phyloP scores from a whole-genome alignment of 2,888 invertebrate species.

The Synergus gifuensis region DNA sequence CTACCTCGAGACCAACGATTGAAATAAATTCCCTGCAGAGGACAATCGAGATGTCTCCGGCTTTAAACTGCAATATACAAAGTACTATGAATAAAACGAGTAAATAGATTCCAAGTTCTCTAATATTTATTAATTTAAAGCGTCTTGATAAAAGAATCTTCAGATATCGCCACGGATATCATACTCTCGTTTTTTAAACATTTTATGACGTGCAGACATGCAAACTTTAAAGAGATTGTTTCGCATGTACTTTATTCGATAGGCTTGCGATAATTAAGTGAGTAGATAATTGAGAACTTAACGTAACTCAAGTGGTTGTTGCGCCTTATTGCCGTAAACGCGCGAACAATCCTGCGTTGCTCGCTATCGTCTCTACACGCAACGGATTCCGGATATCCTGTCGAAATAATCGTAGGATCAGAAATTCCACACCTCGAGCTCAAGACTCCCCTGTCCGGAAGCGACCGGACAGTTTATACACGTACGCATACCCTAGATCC shows the following conservation, averaged over 20 bases:
- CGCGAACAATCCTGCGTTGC: conserved; percentile 39
- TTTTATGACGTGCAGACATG: conserved; percentile 13
- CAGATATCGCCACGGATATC: too few relatives aligned
- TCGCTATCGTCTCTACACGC: conserved; percentile 60
- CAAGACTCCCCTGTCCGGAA: conserved; percentile 57
- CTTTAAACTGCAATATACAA: background rate
- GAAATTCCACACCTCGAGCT: conserved; percentile 56
- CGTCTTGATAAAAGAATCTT: too few relatives aligned
- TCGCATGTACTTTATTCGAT: conserved; percentile 36
- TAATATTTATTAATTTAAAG: too few relatives aligned
- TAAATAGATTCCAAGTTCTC: too few relatives aligned
- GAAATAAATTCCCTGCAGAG: conserved; percentile 25
- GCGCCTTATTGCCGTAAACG: conserved; percentile 42
- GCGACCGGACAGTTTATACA: conserved; percentile 46
- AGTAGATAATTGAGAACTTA: conserved; percentile 49
- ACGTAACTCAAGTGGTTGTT: conserved; percentile 49
- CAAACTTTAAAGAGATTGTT: conserved; percentile 5
- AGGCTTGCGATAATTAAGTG: conserved; percentile 50
- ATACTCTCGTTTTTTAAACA: background rate
- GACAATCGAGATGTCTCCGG: conserved; percentile 30
- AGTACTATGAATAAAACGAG: background rate
- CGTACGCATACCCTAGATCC: background rate
- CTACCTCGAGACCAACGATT: conserved; percentile 14
- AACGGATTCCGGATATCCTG: conserved; percentile 71
- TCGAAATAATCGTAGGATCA: conserved; percentile 69